Percentiles rank a stretch among this genome's conserved stretches.
Conservation (phyloP, 2,888 invertebrate species). For the Brachylomia viminalis region DNA sequence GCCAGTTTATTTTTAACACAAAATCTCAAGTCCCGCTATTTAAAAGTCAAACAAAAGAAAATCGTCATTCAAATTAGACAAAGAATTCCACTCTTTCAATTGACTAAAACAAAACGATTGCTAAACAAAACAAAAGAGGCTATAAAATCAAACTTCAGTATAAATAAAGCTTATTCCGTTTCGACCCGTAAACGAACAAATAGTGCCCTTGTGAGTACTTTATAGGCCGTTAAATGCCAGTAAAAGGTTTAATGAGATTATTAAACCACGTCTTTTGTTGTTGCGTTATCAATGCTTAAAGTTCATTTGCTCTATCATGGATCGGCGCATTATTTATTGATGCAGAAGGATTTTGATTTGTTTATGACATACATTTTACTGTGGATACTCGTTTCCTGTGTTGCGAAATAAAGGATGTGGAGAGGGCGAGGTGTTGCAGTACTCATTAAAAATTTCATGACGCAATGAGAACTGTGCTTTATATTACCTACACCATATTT, state of each 20-base stretch:
- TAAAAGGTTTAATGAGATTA: constrained; percentile 86
- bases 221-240: constrained; percentile 84
- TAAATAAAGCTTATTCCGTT: constrained; percentile 73
- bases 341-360: constrained; percentile 37
- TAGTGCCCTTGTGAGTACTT: constrained; percentile 83
- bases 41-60: constrained; percentile 46
- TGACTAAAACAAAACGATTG: constrained; percentile 50
- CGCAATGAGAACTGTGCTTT: not conserved
- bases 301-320: constrained; percentile 62
- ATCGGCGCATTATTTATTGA: constrained; percentile 58
- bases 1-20: constrained; percentile 29
- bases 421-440: not conserved
- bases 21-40: constrained; percentile 20
- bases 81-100: constrained; percentile 52
- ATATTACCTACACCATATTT: constrained; percentile 4
- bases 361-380: constrained; percentile 34
- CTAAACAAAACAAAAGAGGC: constrained; percentile 73
- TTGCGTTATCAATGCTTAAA: constrained; percentile 71
- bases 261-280: constrained; percentile 72
- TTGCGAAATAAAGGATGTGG: constrained; percentile 45
- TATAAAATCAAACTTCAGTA: constrained; percentile 74
- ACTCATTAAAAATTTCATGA: constrained; percentile 21
- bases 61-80: constrained; percentile 47
- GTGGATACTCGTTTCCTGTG: constrained; percentile 27
- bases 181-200: constrained; percentile 73